Conservation (phyloP, 2,113 vertebrate genomes). For the Takifugu flavidus region DNA sequence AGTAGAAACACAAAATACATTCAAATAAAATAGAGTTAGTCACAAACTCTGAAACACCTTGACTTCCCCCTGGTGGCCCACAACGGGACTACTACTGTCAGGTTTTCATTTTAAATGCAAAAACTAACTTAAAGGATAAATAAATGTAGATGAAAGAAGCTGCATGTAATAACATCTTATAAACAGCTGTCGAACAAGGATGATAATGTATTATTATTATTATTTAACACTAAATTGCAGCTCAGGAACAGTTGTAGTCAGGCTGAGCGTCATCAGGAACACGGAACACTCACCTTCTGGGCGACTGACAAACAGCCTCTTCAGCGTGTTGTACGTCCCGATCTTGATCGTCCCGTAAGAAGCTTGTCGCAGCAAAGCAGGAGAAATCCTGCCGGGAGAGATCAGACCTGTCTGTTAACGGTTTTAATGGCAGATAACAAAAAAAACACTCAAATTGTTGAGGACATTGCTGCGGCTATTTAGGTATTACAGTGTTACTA, state of each 20-base stretch:
- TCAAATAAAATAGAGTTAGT: background rate
- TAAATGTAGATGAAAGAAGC: background rate
- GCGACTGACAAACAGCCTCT: constrained; percentile 87
- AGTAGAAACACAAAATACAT: background rate
- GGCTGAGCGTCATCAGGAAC: background rate
- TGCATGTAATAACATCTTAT: background rate
- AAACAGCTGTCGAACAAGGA: background rate
- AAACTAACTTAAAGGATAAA: too few relatives aligned
- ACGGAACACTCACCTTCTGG: constrained; percentile 81
- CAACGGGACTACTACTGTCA: too few relatives aligned
- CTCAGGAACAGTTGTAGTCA: too few relatives aligned
- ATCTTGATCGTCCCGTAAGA: constrained; percentile 98
- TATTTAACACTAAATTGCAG: too few relatives aligned
- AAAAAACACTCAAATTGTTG: background rate
- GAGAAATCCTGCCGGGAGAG: constrained; percentile 82
- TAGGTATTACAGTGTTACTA: too few relatives aligned
- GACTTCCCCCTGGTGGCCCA: background rate
- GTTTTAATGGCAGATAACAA: background rate
- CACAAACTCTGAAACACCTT: background rate
- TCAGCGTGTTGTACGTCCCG: constrained; percentile 94
- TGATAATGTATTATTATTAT: too few relatives aligned
- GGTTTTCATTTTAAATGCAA: too few relatives aligned
- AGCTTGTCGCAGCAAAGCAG: constrained; percentile 88
- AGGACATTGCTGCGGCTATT: too few relatives aligned
- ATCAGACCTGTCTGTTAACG: background rate